These are phyloP conservation scores for Theonella swinhoei DNA, from an alignment of 37 sponge, comb jelly and placozoan species.

Conservation along the genomic window DNA sequence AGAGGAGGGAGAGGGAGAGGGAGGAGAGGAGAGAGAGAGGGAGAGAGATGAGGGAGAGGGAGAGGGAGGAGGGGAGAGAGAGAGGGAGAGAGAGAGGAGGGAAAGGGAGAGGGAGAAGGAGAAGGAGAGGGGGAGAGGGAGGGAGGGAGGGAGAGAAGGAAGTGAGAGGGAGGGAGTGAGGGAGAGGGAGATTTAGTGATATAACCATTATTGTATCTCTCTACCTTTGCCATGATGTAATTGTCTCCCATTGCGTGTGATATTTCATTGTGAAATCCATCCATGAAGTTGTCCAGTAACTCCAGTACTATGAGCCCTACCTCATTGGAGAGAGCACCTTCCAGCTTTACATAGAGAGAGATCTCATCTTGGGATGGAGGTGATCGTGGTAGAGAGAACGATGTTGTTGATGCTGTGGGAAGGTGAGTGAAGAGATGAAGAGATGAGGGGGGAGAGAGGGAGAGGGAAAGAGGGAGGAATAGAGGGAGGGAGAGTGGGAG, in stretches of 20 bases:
- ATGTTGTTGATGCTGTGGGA: background rate
- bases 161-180: background rate
- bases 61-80: background rate
- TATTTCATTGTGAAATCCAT: slow-evolving; percentile 32
- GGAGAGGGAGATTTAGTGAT: background rate
- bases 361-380: slow-evolving; percentile 13
- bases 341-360: slow-evolving; percentile 1
- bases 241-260: slow-evolving; percentile 68
- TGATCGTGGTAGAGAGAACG: background rate
- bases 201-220: background rate
- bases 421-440: background rate
- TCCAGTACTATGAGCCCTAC: slow-evolving; percentile 74
- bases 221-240: slow-evolving; percentile 72
- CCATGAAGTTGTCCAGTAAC: slow-evolving; percentile 70
- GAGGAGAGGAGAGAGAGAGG: background rate
- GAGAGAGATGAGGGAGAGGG: too few species aligned
- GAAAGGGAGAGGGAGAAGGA: background rate
- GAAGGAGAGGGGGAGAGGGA: background rate
- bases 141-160: background rate
- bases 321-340: slow-evolving; percentile 76
- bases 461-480: background rate
- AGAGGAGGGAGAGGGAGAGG: background rate
- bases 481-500: background rate
- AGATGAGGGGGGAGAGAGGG: background rate
- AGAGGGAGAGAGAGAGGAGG: background rate